Base-by-base conservation (phyloP, 2,888 invertebrate species). In the Drosophila villosipedis region DNA sequence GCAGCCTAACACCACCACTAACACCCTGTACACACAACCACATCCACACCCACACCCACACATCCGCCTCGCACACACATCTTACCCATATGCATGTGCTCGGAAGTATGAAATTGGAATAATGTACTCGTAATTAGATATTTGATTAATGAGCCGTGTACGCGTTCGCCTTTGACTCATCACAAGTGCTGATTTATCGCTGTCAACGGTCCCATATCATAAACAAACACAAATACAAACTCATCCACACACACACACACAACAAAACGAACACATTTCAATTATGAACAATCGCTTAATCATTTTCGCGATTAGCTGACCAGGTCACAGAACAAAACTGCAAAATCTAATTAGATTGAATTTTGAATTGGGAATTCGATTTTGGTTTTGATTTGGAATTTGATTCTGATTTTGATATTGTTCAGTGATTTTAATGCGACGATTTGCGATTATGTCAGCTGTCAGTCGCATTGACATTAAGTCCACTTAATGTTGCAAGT, bases 41-140 rank as follows among this genome's bases (percentile, higher is more conserved):
- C 12, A 10, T 19, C 22, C 6, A 43, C 12, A 10, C 22, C 22
- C 6, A 10, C n/a, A 28, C 22, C 0, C 30, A 9, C n/a, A 12
- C 16, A 4, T 41, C 47, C 22, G 30, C 37, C 28, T 33, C 35
- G n/a, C 49, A 41, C 53, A 50, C 53, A n/a, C n/a, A 31, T 31
- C 22, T 25, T 53, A 58, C 25, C 25, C 47, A 47, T 33, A 33
- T 39, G 22, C n/a, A 14, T n/a, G 57, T 49, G 63, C 33, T 61
- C 28, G 68, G 53, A 63, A 72, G 62, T 68, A 73, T 71, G 76
- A 70, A 75, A 88, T 73, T 75, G 86, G 73, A 88, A 89, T 84
- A 90, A 90, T 84, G 90, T 88, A 88, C 77, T 84, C 76, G 89
- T 90, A 90, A 84, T 84, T 84, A 80, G 84, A 80, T 85, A 85